These are phyloP conservation scores for Brevipalpus yothersi DNA, from an alignment of 1,140 invertebrate genomes.

Conservation along the genomic window DNA sequence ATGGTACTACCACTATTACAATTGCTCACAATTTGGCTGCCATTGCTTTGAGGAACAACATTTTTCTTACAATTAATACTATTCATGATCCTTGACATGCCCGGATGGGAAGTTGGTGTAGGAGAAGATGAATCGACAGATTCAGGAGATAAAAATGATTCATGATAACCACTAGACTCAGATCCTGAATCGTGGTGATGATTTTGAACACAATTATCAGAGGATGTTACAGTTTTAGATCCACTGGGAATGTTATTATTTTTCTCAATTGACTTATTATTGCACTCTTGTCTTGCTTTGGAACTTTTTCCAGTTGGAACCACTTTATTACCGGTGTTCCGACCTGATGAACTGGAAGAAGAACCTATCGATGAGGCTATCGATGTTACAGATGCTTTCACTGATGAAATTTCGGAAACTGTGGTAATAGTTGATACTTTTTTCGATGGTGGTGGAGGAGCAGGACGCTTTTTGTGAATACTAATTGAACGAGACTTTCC, in stretches of 20 bases:
- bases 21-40: constrained; percentile 2
- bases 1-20: background rate
- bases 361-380: too few relatives aligned
- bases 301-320: background rate
- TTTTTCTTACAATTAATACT: constrained; percentile 10
- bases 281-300: background rate
- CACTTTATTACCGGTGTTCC: background rate
- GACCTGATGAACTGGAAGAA: background rate
- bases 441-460: constrained; percentile 4
- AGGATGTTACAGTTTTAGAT: background rate
- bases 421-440: background rate
- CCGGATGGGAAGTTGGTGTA: background rate
- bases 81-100: constrained; percentile 23
- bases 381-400: too few relatives aligned
- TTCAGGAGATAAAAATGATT: constrained; percentile 1
- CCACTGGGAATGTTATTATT: background rate
- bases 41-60: constrained; percentile 15
- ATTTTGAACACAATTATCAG: background rate
- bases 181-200: constrained; percentile 7
- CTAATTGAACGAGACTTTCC: background rate
- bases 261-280: background rate
- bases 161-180: constrained; percentile 9
- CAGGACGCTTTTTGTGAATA: constrained; percentile 3
- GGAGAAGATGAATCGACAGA: background rate
- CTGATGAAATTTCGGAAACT: too few relatives aligned